A percentile compares a stretch with the other conserved stretches of the same genome.
Evolutionary conservation across 30 jellyfish, hydroid and myxozoan genomes (phyloP).

Genomic region (Sanderia malayensis): DNA sequence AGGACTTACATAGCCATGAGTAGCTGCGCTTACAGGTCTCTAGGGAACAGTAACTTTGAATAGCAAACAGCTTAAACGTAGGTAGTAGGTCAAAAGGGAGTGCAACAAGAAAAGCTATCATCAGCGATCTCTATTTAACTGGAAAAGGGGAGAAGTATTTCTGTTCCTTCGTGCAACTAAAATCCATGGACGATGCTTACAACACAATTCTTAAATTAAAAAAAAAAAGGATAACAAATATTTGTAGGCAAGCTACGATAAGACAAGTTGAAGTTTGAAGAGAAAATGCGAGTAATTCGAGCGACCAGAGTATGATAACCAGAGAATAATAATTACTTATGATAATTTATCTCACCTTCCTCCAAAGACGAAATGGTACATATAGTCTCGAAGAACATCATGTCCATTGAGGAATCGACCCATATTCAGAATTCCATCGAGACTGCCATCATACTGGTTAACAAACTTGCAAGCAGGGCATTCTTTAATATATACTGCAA

Average conservation of each 20-base stretch:
- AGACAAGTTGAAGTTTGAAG: background rate
- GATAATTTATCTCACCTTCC: slow-evolving; percentile 11
- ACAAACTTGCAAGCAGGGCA: slow-evolving; percentile 7
- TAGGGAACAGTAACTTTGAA: slow-evolving; percentile 1
- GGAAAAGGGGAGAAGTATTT: slow-evolving; percentile 1
- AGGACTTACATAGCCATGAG: slow-evolving; percentile 1
- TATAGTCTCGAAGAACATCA: slow-evolving; percentile 21
- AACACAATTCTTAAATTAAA: background rate
- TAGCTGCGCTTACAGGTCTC: background rate
- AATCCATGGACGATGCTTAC: background rate
- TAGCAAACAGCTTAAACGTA: background rate
- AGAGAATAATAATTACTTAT: background rate
- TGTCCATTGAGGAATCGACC: slow-evolving; percentile 3
- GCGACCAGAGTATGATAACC: slow-evolving; percentile 5
- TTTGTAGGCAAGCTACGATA: background rate
- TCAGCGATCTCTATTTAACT: background rate
- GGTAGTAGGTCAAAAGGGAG: background rate
- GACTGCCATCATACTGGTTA: slow-evolving; percentile 7
- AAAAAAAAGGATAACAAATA: background rate
- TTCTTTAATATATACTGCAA: slow-evolving; percentile 3
- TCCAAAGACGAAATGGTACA: slow-evolving; percentile 8
- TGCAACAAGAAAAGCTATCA: slow-evolving; percentile 1
- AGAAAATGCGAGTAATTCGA: slow-evolving; percentile 1
- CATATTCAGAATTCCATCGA: slow-evolving; percentile 1
- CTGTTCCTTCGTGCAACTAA: background rate